Conservation (phyloP, 2,113 vertebrate genomes). For the Takifugu bimaculatus region DNA sequence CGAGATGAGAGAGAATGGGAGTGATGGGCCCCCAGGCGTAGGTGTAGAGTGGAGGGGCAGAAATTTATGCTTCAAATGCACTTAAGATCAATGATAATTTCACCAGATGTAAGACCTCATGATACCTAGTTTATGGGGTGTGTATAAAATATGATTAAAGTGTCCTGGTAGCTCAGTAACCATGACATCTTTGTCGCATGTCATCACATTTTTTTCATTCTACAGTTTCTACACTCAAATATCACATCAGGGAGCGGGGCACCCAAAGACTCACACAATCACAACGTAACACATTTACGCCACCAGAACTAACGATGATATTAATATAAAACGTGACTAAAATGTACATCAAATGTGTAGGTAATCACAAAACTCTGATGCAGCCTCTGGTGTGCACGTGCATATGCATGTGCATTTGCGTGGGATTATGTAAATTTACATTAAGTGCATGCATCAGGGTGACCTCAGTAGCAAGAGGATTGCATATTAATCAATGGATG, state of each 20-base stretch:
- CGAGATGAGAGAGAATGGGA: conserved; percentile 63
- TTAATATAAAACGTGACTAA: neutral
- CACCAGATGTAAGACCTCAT: conserved; percentile 48
- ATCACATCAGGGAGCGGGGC: conserved; percentile 34
- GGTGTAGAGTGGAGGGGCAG: conserved; percentile 38
- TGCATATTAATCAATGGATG: no score
- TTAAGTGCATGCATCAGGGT: conserved; percentile 6
- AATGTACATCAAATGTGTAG: neutral
- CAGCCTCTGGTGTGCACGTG: no score
- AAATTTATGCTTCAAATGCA: conserved; percentile 60
- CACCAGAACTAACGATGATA: neutral
- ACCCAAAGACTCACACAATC: neutral
- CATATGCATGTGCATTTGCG: neutral
- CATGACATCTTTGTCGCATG: conserved; percentile 56
- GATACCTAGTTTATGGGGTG: conserved; percentile 47
- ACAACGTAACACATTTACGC: neutral
- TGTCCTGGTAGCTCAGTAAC: conserved; percentile 40
- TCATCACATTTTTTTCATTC: conserved; percentile 15
- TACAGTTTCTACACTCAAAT: conserved; percentile 9
- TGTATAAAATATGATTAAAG: conserved; percentile 63
- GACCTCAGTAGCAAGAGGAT: no score
- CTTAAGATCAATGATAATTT: conserved; percentile 66
- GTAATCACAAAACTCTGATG: neutral
- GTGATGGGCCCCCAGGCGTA: conserved; percentile 53
- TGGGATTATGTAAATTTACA: conserved; percentile 23